phyloP scores from a whole-genome alignment of 2,113 vertebrate genomes.

The Hippocampus comes region DNA sequence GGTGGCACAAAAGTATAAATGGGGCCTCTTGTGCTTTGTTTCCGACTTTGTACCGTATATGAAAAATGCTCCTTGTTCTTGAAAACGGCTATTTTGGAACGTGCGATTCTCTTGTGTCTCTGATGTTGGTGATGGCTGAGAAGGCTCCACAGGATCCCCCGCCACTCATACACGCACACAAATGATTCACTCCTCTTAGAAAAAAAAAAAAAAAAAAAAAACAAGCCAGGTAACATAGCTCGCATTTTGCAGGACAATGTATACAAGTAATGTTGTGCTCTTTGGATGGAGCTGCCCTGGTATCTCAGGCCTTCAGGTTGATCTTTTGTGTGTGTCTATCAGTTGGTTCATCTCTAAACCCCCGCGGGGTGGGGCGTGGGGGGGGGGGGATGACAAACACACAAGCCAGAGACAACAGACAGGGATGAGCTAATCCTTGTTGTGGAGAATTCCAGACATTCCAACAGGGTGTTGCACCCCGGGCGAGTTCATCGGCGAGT shows the following conservation, averaged over 20 bases:
- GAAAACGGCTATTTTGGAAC: background rate
- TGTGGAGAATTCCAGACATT: constrained; percentile 72
- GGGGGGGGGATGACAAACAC: constrained; percentile 53
- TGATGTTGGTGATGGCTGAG: constrained; percentile 19
- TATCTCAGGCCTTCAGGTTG: constrained; percentile 11
- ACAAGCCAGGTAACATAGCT: constrained; percentile 18
- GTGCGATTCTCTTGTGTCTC: background rate
- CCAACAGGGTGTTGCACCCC: constrained; percentile 59
- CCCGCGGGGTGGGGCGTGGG: background rate
- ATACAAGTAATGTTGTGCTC: background rate
- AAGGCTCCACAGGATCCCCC: constrained; percentile 2
- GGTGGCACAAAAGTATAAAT: background rate
- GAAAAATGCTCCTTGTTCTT: background rate
- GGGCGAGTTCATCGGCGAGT: constrained; percentile 47
- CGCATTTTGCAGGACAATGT: constrained; percentile 10
- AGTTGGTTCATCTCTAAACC: constrained; percentile 48
- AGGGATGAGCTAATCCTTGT: constrained; percentile 72
- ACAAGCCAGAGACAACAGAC: constrained; percentile 62
- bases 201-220: constrained; percentile 4
- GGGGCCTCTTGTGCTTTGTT: background rate
- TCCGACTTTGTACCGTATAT: background rate
- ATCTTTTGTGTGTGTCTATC: constrained; percentile 13
- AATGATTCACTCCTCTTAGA: constrained; percentile 9
- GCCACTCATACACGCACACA: background rate
- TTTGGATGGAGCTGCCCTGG: background rate